Evolutionary conservation across 2,888 invertebrate genomes (phyloP).

Genomic region (Eledona agricola): DNA sequence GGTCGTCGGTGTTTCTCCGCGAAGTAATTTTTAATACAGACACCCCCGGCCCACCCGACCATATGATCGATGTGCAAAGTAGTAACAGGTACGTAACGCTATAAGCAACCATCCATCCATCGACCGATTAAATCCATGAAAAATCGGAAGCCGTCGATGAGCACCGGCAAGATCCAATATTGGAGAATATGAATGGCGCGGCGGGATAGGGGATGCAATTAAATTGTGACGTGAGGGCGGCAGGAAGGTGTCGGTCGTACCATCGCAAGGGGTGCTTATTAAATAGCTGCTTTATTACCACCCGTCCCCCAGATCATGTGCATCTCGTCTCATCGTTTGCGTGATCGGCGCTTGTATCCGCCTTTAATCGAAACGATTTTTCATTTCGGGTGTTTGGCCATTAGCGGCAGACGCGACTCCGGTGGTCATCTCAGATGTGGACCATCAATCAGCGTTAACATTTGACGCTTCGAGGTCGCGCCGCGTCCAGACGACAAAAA

Average conservation of each 20-base stretch:
- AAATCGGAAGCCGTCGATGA: constrained; percentile 27
- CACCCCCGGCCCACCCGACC: too few relatives aligned
- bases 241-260: constrained; percentile 21
- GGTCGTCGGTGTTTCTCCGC: too few relatives aligned
- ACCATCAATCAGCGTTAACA: constrained; percentile 31
- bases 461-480: constrained; percentile 23
- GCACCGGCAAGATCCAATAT: constrained; percentile 27
- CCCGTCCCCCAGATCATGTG: too few relatives aligned
- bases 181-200: constrained; percentile 27
- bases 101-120: constrained; percentile 1
- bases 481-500: constrained; percentile 15
- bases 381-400: too few relatives aligned
- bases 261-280: constrained; percentile 22
- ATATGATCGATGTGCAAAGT: too few relatives aligned
- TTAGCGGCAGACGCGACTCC: constrained; percentile 20
- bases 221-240: constrained; percentile 30
- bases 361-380: too few relatives aligned
- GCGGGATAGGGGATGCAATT: constrained; percentile 27
- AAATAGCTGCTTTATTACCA: constrained; percentile 25
- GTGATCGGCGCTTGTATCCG: too few relatives aligned
- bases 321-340: too few relatives aligned
- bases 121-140: constrained; percentile 11
- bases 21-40: too few relatives aligned
- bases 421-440: constrained; percentile 26
- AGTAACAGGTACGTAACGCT: constrained; percentile 23